Base-by-base conservation (phyloP, 2,888 invertebrate genomes). In the Geophilus truncorum region DNA sequence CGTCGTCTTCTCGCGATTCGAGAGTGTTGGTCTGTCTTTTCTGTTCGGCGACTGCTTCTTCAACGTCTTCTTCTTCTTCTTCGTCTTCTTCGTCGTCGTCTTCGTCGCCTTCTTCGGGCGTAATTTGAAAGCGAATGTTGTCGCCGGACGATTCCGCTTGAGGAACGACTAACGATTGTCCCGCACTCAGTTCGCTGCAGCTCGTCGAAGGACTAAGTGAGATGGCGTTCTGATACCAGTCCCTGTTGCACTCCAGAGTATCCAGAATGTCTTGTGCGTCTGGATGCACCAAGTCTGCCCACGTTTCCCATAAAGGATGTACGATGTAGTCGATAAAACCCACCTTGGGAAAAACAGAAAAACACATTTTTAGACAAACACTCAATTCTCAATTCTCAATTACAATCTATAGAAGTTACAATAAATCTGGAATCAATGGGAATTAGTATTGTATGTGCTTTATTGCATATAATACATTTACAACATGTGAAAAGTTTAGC, bases 261-360 rank as follows among this genome's bases (percentile, higher is more conserved):
- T 98, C 98, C 84, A 99, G 90, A 85, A 99, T 98, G 84, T 97
- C 95, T 89, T 98, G 98, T 78, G 98, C 98, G 87, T 99, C 98
- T 1, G 99, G 98, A 88, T 98, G 97, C 77, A 99, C 98, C 83
- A 99, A 90, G 88, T 99, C 98, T 12, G 97, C 98, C 99, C 99
- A 99, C 80, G 98, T 98, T 89, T 99, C 99, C 97, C 98, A 99
- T 82, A 99, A 89, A 1, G 99, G 99, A 89, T 99, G 98, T 57
- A 98, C 98, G 87, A 99, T 99, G 89, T 98, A 99, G 90, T 99
- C 98, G 87, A 99, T 99, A 88, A 99, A 99, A 85, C 98, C 98
- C 87, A 99, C 97, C 91, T 92, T 32, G 12, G 12, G 45, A 28
- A 25, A 76, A 25, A 79, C n/a, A 75, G 21, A 6, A 4, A 18